A percentile compares a stretch with the other conserved stretches of the same genome.
Conservation (phyloP, 2,113 vertebrate species). For the Crocuta crocuta region DNA sequence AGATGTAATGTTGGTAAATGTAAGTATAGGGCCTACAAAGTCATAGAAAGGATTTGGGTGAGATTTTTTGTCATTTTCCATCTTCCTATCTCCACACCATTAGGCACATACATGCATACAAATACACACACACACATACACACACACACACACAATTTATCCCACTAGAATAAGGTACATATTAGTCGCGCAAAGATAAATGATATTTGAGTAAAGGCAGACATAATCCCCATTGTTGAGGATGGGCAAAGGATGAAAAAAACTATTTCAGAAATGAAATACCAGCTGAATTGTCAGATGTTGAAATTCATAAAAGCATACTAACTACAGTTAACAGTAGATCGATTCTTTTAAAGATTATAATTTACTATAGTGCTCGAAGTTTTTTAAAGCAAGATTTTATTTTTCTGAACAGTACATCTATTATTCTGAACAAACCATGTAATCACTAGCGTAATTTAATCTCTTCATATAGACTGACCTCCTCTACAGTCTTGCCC, state of each 20-base stretch:
- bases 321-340: slow-evolving; percentile 65
- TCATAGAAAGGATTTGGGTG: neutral
- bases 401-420: slow-evolving; percentile 31
- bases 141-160: neutral
- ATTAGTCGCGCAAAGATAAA: neutral
- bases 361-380: slow-evolving; percentile 61
- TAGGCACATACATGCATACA: neutral
- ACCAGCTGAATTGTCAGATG: neutral
- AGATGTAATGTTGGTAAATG: neutral
- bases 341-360: slow-evolving; percentile 63
- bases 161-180: neutral
- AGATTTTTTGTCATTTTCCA: neutral
- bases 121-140: neutral
- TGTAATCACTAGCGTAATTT: slow-evolving; percentile 69
- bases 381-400: slow-evolving; percentile 55
- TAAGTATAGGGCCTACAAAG: neutral
- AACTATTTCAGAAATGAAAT: neutral
- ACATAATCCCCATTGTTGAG: neutral
- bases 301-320: neutral
- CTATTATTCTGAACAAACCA: slow-evolving; percentile 65
- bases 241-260: neutral
- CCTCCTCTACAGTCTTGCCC: slow-evolving; percentile 60
- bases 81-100: neutral
- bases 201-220: neutral
- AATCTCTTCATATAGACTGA: slow-evolving; percentile 71